Evolutionary conservation across 92 coral and sea anemone genomes (phyloP).

Genomic region (Epizoanthus scotinus): DNA sequence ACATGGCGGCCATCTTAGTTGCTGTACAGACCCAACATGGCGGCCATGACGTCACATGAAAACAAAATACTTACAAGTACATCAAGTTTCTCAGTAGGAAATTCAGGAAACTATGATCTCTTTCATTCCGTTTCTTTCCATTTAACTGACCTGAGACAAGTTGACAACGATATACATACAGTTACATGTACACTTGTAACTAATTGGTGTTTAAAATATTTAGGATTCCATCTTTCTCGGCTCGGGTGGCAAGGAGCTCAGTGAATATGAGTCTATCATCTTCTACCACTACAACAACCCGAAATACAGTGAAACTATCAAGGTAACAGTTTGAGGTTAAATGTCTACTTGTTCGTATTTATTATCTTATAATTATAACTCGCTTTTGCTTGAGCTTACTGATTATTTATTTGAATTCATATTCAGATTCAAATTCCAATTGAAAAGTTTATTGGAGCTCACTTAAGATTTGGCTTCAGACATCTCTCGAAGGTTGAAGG

Average conservation of each 20-base stretch:
- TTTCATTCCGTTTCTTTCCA: too few species aligned
- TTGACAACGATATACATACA: too few species aligned
- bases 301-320: constrained; percentile 88
- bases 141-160: too few species aligned
- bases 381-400: neutral
- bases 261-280: constrained; percentile 86
- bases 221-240: constrained; percentile 89
- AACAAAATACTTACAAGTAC: too few species aligned
- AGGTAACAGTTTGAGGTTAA: constrained; percentile 51
- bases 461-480: constrained; percentile 87
- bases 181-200: neutral
- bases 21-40: too few species aligned
- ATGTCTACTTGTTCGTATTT: neutral
- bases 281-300: constrained; percentile 94
- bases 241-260: constrained; percentile 58
- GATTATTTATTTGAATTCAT: neutral
- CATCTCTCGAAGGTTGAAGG: constrained; percentile 86
- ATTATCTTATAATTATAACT: neutral
- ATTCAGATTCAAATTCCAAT: constrained; percentile 86
- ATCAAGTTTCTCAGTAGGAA: too few species aligned
- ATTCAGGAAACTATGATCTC: too few species aligned
- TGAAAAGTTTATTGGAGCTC: constrained; percentile 88
- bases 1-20: too few species aligned
- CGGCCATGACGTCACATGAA: too few species aligned
- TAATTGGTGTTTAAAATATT: neutral